Evolutionary conservation across 2,113 vertebrate genomes (phyloP).

Genomic region (Lanius collurio): DNA sequence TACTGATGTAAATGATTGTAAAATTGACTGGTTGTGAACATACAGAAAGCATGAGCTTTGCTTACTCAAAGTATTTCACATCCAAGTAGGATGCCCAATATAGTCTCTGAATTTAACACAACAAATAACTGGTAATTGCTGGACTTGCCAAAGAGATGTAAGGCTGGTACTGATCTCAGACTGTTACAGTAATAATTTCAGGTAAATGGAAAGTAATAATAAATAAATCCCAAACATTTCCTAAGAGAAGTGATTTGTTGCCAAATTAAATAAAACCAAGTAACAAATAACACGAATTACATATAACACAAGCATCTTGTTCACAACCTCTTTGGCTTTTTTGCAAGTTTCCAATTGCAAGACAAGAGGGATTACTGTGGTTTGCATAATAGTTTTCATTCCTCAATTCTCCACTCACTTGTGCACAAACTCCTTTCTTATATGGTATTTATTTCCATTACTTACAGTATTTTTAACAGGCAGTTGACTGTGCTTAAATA

Average conservation of each 20-base stretch:
- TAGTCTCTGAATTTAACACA: neutral
- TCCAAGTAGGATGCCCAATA: neutral
- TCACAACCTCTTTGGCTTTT: neutral
- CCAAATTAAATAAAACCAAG: neutral
- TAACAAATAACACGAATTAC: neutral
- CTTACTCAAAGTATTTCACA: neutral
- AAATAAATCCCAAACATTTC: neutral
- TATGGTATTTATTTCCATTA: neutral
- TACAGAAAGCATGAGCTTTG: neutral
- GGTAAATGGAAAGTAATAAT: neutral
- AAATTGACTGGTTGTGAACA: neutral
- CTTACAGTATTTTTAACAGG: neutral
- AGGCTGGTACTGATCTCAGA: neutral
- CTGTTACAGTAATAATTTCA: neutral
- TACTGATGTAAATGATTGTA: neutral
- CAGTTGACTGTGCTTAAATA: neutral
- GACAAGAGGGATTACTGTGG: neutral
- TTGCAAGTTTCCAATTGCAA: neutral
- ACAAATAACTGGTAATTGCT: neutral
- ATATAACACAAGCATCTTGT: neutral
- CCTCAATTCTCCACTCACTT: neutral
- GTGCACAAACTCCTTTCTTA: neutral
- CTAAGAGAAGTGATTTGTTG: neutral
- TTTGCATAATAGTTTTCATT: neutral
- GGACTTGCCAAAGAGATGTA: neutral